Conservation (phyloP, 2,797 vertebrate species). For the Carapus acus region DNA sequence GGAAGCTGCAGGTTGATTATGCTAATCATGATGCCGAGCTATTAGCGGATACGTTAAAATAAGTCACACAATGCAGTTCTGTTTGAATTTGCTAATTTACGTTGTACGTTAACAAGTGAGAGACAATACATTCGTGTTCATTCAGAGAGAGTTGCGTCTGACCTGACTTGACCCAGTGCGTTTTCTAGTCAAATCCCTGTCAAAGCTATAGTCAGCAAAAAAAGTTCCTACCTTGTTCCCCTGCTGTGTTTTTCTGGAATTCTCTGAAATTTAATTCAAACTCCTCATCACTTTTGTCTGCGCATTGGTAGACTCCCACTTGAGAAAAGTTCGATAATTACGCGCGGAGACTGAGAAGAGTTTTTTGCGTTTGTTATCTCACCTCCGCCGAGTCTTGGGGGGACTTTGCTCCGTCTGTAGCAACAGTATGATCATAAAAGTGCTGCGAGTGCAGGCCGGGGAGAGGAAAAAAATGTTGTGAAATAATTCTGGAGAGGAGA, state of each 20-base stretch:
- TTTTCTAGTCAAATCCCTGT: too few species aligned
- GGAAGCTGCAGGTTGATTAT: neutral
- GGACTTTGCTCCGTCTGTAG: conserved; percentile 72
- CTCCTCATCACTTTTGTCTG: conserved; percentile 13
- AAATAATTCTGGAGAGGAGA: conserved; percentile 39
- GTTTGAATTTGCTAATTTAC: too few species aligned
- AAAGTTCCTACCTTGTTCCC: conserved; percentile 34
- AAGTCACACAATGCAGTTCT: too few species aligned
- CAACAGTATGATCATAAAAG: conserved; percentile 55
- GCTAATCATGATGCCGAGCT: neutral
- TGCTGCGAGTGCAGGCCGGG: conserved; percentile 31
- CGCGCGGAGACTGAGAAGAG: conserved; percentile 16
- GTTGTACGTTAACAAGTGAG: too few species aligned
- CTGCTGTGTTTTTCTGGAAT: neutral
- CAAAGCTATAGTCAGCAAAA: neutral
- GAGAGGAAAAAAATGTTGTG: conserved; percentile 34
- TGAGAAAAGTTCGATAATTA: conserved; percentile 19
- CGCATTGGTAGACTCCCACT: conserved; percentile 1
- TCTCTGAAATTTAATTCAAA: conserved; percentile 5
- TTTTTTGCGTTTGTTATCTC: conserved; percentile 18
- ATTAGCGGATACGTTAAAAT: conserved; percentile 26
- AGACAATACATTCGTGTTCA: neutral
- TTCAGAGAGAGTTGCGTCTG: neutral
- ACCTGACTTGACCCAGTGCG: neutral
- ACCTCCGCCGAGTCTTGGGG: conserved; percentile 26